Evolutionary conservation across 2,888 invertebrate genomes (phyloP), one percentile per base, ranked within the genome.

Genomic region (Trachelus iudaicus): DNA sequence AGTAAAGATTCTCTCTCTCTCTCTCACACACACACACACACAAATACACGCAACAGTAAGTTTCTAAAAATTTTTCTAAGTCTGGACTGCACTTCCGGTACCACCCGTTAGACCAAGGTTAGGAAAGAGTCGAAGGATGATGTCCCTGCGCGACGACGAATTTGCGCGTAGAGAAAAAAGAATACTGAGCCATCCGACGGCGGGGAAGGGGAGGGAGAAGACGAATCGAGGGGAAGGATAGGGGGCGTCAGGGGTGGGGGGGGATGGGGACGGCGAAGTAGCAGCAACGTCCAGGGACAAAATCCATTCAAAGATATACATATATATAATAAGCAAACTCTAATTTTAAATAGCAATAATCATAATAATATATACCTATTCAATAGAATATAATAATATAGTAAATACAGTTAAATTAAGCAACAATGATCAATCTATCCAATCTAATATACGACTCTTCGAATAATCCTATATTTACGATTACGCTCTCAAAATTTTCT

Each of bases 331-430:
- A 80, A 83, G 78, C 78, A 78, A 78, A 78, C 75, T 78, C 75
- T 81, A 77, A 77, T 79, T 76, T 78, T 78, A 73, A 80, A 79
- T 81, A 84, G 79, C 78, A 81, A 84, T 82, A 83, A 80, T 81
- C 79, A 83, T 84, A 84, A 85, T 87, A 83, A 86, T 87, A 82
- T 90, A 91, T 88, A 90, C 86, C 88, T 91, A 91, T 90, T 86
- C 81, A 90, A 91, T 91, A 90, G 87, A 91, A 91, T 90, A 90
- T 90, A 88, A 90, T 88, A 86, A 91, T 90, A 88, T 90, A 91
- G 89, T 89, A 90, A 90, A 90, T 90, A 90, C 88, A 90, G 87
- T 87, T 89, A 91, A 91, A 91, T 91, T 86, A 91, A 91, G 91
- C 90, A 90, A 90, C 91, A 91, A 91, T 87, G 89, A 89, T 89